A percentile compares a stretch with the other conserved stretches of the same genome.
Evolutionary conservation across 2,888 invertebrate species (phyloP).

Genomic region (Timandra comae): DNA sequence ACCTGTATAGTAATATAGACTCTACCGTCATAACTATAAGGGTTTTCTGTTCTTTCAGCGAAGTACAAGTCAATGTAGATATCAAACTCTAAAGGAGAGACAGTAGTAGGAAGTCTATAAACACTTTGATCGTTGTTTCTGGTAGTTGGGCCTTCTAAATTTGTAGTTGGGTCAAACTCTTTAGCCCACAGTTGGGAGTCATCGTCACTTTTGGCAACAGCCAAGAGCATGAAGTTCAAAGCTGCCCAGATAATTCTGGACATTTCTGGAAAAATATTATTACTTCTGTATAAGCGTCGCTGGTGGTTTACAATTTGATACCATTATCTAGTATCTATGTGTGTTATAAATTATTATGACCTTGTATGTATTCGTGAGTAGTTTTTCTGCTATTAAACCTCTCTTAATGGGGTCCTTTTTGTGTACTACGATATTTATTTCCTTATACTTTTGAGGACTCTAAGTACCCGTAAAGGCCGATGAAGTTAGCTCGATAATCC

Average conservation of each 20-base stretch:
- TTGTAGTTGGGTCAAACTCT: slow-evolving; percentile 38
- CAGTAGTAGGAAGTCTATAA: slow-evolving; percentile 54
- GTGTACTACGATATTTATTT: no score
- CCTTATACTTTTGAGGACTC: no score
- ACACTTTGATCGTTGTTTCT: slow-evolving; percentile 31
- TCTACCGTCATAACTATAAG: slow-evolving; percentile 56
- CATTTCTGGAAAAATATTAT: slow-evolving; percentile 43
- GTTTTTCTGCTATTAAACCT: no score
- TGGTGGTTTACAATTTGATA: no score
- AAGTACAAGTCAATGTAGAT: slow-evolving; percentile 59
- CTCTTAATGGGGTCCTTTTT: no score
- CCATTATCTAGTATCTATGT: no score
- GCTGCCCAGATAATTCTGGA: slow-evolving; percentile 24
- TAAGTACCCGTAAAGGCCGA: no score
- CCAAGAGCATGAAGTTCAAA: slow-evolving; percentile 34
- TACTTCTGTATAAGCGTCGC: no score
- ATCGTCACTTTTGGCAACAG: slow-evolving; percentile 34
- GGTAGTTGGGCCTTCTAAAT: slow-evolving; percentile 16
- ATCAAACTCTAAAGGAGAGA: slow-evolving; percentile 58
- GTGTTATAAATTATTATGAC: no score
- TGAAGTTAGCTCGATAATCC: no score
- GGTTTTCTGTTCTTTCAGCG: slow-evolving; percentile 44
- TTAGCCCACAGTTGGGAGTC: slow-evolving; percentile 40
- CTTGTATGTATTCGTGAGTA: no score
- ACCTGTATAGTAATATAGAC: slow-evolving; percentile 54